Evolutionary conservation across 2,113 vertebrate genomes (phyloP).

Genomic region (Erythrocercus mccallii): DNA sequence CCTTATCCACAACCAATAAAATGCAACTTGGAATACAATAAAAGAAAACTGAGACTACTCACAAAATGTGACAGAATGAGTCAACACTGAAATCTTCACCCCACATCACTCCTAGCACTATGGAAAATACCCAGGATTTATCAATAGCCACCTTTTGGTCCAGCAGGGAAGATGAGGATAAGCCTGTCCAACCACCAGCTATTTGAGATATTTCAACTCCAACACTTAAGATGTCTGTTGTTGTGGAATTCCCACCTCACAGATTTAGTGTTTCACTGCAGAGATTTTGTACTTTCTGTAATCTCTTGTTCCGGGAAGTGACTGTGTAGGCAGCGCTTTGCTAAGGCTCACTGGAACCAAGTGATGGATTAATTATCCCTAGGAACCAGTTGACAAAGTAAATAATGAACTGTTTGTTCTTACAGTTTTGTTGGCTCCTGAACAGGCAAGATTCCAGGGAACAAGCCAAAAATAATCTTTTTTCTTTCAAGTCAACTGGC

Average conservation of each 20-base stretch:
- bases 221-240: neutral
- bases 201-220: neutral
- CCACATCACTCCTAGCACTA: neutral
- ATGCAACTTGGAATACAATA: neutral
- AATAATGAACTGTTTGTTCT: constrained; percentile 21
- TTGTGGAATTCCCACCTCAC: neutral
- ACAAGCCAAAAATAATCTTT: constrained; percentile 4
- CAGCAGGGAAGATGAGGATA: neutral
- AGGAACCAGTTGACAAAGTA: neutral
- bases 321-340: neutral
- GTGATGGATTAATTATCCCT: constrained; percentile 10
- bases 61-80: neutral
- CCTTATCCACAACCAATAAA: constrained; percentile 25
- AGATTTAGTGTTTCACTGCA: neutral
- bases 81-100: neutral
- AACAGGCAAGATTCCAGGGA: neutral
- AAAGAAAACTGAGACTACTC: neutral
- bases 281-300: neutral
- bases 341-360: neutral
- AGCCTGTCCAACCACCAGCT: neutral
- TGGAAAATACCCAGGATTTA: neutral
- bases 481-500: neutral
- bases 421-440: neutral
- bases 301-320: neutral
- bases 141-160: neutral